A percentile compares a stretch with the other conserved stretches of the same genome.
Conservation (phyloP, 2,113 vertebrate genomes). For the Microtus pennsylvanicus region DNA sequence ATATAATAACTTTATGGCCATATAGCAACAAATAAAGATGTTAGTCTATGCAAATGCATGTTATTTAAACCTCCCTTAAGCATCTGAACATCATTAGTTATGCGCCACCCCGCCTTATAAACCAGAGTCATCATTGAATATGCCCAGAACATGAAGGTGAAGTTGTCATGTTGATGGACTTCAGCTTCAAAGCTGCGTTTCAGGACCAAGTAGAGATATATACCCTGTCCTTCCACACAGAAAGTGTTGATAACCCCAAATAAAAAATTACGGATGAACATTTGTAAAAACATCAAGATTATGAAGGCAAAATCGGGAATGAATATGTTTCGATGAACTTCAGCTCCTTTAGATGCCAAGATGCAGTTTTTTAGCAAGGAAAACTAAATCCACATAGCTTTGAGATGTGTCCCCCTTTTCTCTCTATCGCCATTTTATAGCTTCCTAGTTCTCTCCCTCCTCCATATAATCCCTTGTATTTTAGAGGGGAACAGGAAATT, state of each 20-base stretch:
- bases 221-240: not conserved
- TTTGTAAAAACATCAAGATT: not conserved
- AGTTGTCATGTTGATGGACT: not conserved
- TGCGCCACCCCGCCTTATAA: accelerated
- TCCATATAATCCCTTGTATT: not conserved
- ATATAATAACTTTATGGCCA: not conserved
- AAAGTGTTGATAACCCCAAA: not conserved
- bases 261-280: not conserved
- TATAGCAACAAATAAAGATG: not conserved
- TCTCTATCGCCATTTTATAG: not conserved
- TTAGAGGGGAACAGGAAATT: not conserved
- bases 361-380: not conserved
- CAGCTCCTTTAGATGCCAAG: not conserved
- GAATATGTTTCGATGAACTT: not conserved
- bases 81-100: not conserved
- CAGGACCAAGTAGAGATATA: not conserved
- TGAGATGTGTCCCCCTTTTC: accelerated
- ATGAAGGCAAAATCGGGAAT: not conserved
- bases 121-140: not conserved
- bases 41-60: not conserved
- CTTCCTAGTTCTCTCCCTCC: accelerated
- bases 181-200: not conserved
- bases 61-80: not conserved
- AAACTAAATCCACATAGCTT: not conserved
- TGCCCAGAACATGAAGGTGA: not conserved